Percentiles rank a stretch among this genome's conserved stretches.
Conservation (phyloP, 2,888 invertebrate genomes). For the Rhamnusium bicolor region DNA sequence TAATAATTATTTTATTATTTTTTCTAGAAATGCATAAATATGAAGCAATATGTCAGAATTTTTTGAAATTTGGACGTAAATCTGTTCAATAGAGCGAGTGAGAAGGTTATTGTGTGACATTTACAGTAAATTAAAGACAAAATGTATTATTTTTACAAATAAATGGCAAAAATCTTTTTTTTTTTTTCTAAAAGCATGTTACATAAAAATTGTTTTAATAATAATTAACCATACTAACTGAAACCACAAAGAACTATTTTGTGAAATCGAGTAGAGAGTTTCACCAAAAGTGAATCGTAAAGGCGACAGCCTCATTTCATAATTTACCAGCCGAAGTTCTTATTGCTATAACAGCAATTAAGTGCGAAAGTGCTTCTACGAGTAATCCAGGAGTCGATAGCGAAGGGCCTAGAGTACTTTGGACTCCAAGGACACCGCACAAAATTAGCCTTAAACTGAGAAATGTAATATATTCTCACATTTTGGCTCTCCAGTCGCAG, state of each 20-base stretch:
- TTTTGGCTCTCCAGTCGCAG: slow-evolving; percentile 13
- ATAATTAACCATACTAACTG: no score
- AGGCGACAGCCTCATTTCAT: slow-evolving; percentile 21
- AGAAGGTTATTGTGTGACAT: no score
- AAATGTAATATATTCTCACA: slow-evolving; percentile 23
- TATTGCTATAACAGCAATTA: slow-evolving; percentile 39
- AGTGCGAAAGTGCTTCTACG: slow-evolving; percentile 23
- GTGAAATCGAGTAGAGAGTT: slow-evolving; percentile 12
- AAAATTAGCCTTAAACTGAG: slow-evolving; percentile 3
- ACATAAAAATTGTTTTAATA: no score
- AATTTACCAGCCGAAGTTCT: slow-evolving; percentile 38
- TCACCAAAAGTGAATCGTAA: slow-evolving; percentile 9
- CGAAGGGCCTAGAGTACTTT: not conserved
- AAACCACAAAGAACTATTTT: not conserved
- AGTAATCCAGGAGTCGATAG: slow-evolving; percentile 10
- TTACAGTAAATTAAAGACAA: no score
- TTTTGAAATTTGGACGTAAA: no score
- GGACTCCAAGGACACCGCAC: not conserved
- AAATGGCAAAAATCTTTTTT: no score
- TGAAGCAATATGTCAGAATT: no score
- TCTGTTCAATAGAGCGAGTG: no score
- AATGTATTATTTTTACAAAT: no score
- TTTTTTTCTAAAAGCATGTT: no score
- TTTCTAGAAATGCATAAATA: no score
- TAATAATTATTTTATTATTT: no score